phyloP scores from a whole-genome alignment of 2,797 vertebrate species.

The Pseudochirops corinnae region DNA sequence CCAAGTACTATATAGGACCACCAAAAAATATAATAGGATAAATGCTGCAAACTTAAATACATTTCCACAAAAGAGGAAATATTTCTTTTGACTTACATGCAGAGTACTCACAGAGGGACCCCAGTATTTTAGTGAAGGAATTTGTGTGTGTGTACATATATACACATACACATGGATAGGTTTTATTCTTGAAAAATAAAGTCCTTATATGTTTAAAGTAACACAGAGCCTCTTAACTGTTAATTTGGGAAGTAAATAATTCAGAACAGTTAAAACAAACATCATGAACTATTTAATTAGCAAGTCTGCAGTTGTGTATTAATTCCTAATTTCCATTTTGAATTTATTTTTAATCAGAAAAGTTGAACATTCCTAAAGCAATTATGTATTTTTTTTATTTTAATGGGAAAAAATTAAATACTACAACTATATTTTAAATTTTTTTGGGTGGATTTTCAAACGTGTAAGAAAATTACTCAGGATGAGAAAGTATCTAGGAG shows the following conservation, averaged over 20 bases:
- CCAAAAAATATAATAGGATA: not conserved
- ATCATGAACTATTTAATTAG: not conserved
- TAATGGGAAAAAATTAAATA: not conserved
- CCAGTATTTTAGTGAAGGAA: not conserved
- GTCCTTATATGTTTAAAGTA: not conserved
- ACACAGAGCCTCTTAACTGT: not conserved
- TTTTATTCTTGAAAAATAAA: not conserved
- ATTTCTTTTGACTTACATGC: not conserved
- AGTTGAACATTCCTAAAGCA: not conserved
- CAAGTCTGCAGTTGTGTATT: not conserved
- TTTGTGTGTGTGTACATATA: not conserved
- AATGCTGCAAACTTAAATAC: conserved; percentile 30
- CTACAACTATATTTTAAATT: not conserved
- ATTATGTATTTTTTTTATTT: not conserved
- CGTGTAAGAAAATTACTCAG: not conserved
- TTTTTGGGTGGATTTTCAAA: not conserved
- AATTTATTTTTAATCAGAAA: not conserved
- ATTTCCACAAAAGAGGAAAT: not conserved
- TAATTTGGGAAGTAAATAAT: not conserved
- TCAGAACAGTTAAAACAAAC: not conserved
- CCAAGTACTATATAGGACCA: not conserved
- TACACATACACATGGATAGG: not conserved
- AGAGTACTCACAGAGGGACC: not conserved
- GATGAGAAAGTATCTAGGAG: not conserved
- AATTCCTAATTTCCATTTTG: not conserved